Conservation (phyloP, 2,888 invertebrate species). For the Rotaria socialis region DNA sequence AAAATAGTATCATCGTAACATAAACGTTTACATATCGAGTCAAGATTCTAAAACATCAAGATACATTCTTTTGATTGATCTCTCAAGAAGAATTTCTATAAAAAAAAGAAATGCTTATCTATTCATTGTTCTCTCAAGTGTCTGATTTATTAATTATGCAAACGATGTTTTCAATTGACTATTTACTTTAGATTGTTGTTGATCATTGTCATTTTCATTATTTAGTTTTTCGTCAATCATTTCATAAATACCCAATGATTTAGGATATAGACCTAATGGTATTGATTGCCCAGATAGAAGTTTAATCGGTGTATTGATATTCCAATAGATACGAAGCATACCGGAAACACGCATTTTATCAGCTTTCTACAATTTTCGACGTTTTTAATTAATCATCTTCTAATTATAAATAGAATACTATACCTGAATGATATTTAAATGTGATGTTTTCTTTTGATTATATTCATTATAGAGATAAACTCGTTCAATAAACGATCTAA, state of each 20-base stretch:
- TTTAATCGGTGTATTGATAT: constrained; percentile 10
- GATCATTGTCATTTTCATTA: not conserved
- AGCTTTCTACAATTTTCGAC: not conserved
- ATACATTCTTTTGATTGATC: too few species aligned
- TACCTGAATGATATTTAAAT: not conserved
- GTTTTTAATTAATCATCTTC: too few species aligned
- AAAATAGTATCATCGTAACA: constrained; percentile 27
- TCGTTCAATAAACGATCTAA: constrained; percentile 20
- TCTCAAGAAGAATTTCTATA: too few species aligned
- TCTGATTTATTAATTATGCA: too few species aligned
- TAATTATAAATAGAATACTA: not conserved
- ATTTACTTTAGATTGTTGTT: not conserved
- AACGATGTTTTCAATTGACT: not conserved
- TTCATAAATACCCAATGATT: constrained; percentile 29
- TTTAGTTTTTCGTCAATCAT: not conserved
- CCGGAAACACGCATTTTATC: not conserved
- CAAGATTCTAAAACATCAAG: not conserved
- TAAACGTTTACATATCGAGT: not conserved
- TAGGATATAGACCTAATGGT: constrained; percentile 28
- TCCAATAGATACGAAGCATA: constrained; percentile 10
- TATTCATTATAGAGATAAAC: constrained; percentile 12
- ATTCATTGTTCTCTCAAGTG: not conserved
- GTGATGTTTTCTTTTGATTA: constrained; percentile 3
- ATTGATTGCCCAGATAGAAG: not conserved
- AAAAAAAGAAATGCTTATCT: too few species aligned